A percentile compares a stretch with the other conserved stretches of the same genome.
Evolutionary conservation across 1,140 invertebrate species (phyloP).

Genomic region (Manduca sexta): DNA sequence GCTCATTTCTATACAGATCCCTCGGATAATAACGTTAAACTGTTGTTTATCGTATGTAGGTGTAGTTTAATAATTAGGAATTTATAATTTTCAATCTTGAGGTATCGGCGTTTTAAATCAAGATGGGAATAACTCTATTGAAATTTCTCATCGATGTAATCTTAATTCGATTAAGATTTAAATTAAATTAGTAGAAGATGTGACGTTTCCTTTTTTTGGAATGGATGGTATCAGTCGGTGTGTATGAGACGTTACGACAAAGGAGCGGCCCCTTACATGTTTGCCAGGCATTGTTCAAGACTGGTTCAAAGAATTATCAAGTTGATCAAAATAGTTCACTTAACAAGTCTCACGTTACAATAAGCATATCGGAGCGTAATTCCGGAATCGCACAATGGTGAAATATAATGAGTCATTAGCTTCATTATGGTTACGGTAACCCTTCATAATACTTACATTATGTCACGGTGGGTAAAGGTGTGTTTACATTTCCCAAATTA

Average conservation of each 20-base stretch:
- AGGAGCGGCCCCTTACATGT: constrained; percentile 3
- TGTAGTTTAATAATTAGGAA: constrained; percentile 10
- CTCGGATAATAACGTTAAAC: constrained; percentile 13
- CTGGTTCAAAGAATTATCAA: constrained; percentile 6
- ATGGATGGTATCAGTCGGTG: not conserved
- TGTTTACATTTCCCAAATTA: constrained; percentile 2
- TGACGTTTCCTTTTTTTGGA: not conserved
- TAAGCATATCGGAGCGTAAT: constrained; percentile 21
- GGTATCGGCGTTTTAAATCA: constrained; percentile 2
- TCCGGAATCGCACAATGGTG: constrained; percentile 19
- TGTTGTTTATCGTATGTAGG: constrained; percentile 12
- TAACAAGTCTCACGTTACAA: not conserved
- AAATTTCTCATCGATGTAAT: not conserved
- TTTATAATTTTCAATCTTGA: constrained; percentile 4
- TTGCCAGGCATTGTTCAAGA: not conserved
- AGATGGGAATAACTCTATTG: constrained; percentile 4
- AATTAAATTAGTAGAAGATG: constrained; percentile 2
- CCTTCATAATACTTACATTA: constrained; percentile 18
- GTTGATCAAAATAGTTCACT: constrained; percentile 4
- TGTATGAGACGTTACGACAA: constrained; percentile 3
- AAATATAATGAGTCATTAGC: constrained; percentile 25
- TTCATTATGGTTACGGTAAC: constrained; percentile 18
- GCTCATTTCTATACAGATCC: constrained; percentile 15
- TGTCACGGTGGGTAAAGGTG: constrained; percentile 8
- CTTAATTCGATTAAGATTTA: constrained; percentile 2